These are phyloP conservation scores for Suillia variegata DNA, from an alignment of 2,888 invertebrate species.

Conservation along the genomic window DNA sequence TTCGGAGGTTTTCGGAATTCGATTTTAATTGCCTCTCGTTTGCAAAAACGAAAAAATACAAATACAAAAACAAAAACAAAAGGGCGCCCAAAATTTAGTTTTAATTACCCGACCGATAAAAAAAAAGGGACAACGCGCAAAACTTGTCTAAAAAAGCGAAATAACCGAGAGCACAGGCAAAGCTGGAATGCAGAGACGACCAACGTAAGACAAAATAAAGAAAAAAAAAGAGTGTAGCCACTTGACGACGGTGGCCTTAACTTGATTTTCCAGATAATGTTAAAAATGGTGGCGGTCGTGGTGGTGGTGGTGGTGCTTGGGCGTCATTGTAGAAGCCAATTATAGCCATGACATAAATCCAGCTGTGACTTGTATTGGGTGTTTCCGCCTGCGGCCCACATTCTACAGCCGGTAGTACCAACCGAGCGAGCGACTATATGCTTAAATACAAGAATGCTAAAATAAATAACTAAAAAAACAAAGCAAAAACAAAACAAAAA, in stretches of 20 bases:
- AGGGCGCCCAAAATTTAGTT: constrained; percentile 42
- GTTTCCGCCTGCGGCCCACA: constrained; percentile 59
- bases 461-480: constrained; percentile 22
- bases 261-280: constrained; percentile 40
- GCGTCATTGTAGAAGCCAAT: constrained; percentile 61
- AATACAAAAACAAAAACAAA: no score
- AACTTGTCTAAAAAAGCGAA: not conserved
- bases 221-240: constrained; percentile 41
- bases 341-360: constrained; percentile 62
- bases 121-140: not conserved
- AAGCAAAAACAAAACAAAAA: no score
- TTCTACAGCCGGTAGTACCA: constrained; percentile 26
- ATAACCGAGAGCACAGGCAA: not conserved
- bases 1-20: constrained; percentile 40
- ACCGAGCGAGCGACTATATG: constrained; percentile 45
- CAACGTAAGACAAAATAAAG: no score
- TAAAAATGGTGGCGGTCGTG: not conserved
- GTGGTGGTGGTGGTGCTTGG: constrained; percentile 9
- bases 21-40: constrained; percentile 46
- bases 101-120: constrained; percentile 39
- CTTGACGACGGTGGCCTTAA: constrained; percentile 41
- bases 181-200: not conserved
- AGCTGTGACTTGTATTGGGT: constrained; percentile 61
- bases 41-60: not conserved
- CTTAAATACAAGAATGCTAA: no score